Conservation (phyloP, 2,888 invertebrate genomes). For the Biston betularia region DNA sequence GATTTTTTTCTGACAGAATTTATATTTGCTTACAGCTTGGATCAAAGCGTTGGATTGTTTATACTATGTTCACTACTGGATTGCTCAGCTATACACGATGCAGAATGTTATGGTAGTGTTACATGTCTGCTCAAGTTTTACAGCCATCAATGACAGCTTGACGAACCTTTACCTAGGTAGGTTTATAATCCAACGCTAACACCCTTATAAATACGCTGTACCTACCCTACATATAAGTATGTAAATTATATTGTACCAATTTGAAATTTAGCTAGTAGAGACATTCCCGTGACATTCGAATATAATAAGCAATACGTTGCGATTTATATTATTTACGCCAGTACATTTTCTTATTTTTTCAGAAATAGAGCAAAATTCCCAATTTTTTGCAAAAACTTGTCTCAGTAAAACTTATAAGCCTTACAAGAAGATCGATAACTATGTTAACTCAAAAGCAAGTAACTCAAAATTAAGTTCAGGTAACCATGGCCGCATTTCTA, state of each 20-base stretch:
- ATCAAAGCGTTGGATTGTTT: neutral
- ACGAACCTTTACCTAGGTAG: neutral
- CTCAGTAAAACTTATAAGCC: neutral
- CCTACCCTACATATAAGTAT: no score
- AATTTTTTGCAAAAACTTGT: neutral
- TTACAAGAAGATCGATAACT: neutral
- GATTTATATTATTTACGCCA: no score
- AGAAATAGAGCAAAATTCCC: neutral
- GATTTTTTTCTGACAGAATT: no score
- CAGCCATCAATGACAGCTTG: neutral
- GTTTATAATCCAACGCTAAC: no score
- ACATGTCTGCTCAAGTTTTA: neutral
- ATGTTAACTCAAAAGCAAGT: neutral
- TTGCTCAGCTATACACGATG: neutral
- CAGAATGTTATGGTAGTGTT: neutral
- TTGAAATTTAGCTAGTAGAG: no score
- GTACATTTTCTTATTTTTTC: neutral
- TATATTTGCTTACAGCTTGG: neutral
- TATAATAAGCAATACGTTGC: no score
- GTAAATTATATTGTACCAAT: no score
- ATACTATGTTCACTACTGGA: neutral
- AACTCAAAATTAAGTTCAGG: neutral
- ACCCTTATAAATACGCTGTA: no score
- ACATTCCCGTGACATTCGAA: no score
- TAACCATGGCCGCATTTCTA: neutral